Evolutionary conservation across 2,113 vertebrate genomes (phyloP).

Genomic region (Oceanodroma tethys): DNA sequence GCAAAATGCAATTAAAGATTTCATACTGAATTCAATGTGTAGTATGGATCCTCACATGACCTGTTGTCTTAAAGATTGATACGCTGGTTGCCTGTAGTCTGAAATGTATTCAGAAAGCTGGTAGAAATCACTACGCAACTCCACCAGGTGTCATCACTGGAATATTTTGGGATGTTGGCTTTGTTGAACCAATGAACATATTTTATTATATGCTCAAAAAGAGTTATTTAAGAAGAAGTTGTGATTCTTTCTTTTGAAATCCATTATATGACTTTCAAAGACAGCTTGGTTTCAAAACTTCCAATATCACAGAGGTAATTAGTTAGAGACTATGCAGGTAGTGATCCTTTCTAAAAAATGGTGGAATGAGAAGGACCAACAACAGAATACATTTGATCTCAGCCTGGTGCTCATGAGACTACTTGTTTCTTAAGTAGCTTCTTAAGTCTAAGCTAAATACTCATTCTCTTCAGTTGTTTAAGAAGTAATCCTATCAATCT

Average conservation of each 20-base stretch:
- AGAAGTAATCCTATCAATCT: neutral
- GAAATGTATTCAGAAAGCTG: neutral
- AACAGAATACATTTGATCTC: neutral
- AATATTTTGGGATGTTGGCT: neutral
- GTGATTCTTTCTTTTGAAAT: neutral
- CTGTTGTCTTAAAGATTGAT: neutral
- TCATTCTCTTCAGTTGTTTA: neutral
- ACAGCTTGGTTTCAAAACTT: neutral
- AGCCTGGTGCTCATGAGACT: neutral
- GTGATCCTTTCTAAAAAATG: neutral
- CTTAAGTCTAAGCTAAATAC: neutral
- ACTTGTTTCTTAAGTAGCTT: neutral
- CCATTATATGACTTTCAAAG: neutral
- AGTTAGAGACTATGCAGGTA: neutral
- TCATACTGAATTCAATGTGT: neutral
- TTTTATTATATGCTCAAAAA: neutral
- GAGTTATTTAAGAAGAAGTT: neutral
- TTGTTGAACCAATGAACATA: neutral
- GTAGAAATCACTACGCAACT: neutral
- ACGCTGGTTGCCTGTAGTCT: neutral
- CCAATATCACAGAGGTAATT: accelerated
- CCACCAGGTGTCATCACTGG: constrained; percentile 30
- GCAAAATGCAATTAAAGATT: neutral
- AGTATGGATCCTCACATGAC: neutral
- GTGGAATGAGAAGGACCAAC: neutral